phyloP scores from a whole-genome alignment of 2,797 vertebrate species.

The Protonibea diacanthus region DNA sequence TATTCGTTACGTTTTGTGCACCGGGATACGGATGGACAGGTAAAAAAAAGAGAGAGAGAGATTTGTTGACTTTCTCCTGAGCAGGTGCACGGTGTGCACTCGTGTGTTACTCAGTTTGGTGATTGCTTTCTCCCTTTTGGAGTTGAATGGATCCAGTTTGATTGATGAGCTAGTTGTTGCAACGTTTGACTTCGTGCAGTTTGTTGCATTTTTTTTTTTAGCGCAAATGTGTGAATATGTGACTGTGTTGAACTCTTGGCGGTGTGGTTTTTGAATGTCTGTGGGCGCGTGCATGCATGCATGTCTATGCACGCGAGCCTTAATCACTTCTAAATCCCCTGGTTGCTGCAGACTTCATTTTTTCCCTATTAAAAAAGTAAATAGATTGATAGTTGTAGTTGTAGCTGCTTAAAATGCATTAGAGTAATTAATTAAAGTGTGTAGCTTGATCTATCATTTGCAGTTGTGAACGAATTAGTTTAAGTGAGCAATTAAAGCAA shows the following conservation, averaged over 20 bases:
- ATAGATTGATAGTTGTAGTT: conserved; percentile 5
- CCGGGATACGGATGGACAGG: conserved; percentile 79
- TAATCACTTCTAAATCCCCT: neutral
- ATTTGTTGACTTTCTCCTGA: conserved; percentile 2
- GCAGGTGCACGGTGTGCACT: conserved; percentile 50
- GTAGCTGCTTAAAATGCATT: neutral
- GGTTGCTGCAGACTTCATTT: conserved; percentile 17
- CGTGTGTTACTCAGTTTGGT: neutral
- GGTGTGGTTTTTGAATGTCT: neutral
- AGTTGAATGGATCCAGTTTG: neutral
- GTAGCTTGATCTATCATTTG: conserved; percentile 8
- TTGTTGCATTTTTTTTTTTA: neutral
- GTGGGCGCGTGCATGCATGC: neutral
- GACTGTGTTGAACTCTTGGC: rapidly evolving
- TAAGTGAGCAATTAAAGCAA: conserved; percentile 33
- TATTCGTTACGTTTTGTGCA: conserved; percentile 82
- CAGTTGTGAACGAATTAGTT: conserved; percentile 37
- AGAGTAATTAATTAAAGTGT: neutral
- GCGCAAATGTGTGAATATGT: neutral
- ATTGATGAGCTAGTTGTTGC: neutral
- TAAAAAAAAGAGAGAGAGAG: conserved; percentile 63
- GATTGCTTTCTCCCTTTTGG: neutral
- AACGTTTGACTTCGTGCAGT: neutral
- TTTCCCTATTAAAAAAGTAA: neutral
- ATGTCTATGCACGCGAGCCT: neutral